phyloP scores from a whole-genome alignment of 2,797 vertebrate species.

The Crossoptilon crossoptilon region DNA sequence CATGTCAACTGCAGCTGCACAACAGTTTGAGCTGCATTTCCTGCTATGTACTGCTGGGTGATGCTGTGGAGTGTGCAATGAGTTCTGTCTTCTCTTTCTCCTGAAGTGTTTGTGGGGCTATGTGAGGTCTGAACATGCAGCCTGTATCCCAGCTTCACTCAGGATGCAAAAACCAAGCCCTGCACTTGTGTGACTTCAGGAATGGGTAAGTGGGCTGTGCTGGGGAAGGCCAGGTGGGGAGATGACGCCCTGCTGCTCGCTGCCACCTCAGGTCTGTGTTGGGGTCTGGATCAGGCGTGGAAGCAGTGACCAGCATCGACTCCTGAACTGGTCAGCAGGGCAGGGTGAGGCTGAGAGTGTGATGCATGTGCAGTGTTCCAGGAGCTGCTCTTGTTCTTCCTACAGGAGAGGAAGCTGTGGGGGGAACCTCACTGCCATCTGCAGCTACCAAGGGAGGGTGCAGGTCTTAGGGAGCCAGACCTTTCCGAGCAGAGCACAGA shows the following conservation, averaged over 20 bases:
- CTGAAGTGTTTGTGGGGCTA: background rate
- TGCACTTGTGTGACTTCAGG: background rate
- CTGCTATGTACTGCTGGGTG: background rate
- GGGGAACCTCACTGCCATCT: rapidly evolving
- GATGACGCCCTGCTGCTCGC: background rate
- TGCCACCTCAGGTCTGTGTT: background rate
- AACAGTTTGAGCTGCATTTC: background rate
- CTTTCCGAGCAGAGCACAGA: background rate
- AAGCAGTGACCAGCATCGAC: background rate
- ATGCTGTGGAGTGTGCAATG: rapidly evolving
- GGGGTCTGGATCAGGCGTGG: background rate
- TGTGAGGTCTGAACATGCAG: background rate
- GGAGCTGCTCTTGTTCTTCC: background rate
- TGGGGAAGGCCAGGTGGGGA: too few relatives aligned
- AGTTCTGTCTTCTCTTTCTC: background rate
- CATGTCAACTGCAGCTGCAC: background rate
- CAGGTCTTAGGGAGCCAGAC: background rate
- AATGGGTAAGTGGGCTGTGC: background rate
- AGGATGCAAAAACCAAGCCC: background rate
- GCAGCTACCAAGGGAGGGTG: background rate
- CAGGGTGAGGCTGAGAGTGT: background rate
- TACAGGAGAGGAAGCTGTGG: background rate
- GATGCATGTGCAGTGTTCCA: background rate
- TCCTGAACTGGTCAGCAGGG: background rate
- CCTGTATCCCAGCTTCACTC: background rate